Conservation (phyloP, 2,888 invertebrate species). For the Uloborus plumipes region DNA sequence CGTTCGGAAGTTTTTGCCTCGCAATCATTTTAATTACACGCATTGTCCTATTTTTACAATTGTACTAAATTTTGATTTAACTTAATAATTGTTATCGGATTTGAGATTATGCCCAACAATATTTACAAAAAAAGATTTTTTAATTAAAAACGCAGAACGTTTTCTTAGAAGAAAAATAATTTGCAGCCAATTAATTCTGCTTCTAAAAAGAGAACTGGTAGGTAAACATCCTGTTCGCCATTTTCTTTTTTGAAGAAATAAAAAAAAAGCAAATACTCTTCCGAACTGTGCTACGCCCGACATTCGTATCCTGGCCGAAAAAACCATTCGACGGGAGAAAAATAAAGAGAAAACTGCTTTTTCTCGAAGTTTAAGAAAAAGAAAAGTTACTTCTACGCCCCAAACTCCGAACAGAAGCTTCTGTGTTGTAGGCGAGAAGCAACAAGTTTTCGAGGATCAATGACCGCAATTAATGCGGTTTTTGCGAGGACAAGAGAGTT, state of each 20-base stretch:
- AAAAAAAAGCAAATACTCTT: slow-evolving; percentile 22
- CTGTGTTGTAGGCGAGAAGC: slow-evolving; percentile 42
- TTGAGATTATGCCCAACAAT: no score
- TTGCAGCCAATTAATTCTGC: no score
- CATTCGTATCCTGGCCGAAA: slow-evolving; percentile 1
- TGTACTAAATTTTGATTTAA: no score
- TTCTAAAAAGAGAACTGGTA: no score
- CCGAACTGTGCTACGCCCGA: slow-evolving; percentile 38
- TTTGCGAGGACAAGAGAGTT: not conserved
- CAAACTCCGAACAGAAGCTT: slow-evolving; percentile 55
- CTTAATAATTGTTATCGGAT: no score
- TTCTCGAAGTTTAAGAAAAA: slow-evolving; percentile 3
- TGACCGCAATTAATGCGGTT: slow-evolving; percentile 21
- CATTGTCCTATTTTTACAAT: no score
- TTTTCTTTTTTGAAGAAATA: not conserved
- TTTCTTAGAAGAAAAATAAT: no score
- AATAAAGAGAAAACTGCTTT: slow-evolving; percentile 18
- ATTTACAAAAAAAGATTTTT: no score
- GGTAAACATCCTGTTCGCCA: slow-evolving; percentile 49
- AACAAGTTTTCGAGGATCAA: slow-evolving; percentile 34
- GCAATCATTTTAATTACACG: no score
- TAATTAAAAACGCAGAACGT: no score
- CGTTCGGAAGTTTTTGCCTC: no score
- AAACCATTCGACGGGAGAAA: slow-evolving; percentile 11
- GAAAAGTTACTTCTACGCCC: slow-evolving; percentile 34